Evolutionary conservation across 2,888 invertebrate genomes (phyloP).

Genomic region (Criorhina ranunculi): DNA sequence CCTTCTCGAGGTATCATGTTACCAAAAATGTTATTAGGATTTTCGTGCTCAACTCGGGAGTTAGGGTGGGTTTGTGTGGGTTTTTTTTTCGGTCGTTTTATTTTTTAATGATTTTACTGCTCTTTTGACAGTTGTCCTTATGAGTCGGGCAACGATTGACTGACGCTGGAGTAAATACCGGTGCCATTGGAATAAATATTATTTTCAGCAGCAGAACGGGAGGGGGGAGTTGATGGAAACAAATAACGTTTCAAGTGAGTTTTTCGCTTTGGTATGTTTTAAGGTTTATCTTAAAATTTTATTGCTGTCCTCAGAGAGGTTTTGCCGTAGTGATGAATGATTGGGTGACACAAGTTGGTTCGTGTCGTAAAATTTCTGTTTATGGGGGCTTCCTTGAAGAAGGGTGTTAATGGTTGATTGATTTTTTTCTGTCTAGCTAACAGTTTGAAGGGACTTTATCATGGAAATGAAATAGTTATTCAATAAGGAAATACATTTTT

Average conservation of each 20-base stretch:
- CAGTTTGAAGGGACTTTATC: no score
- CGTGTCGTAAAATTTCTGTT: constrained; percentile 12
- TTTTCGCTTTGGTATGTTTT: constrained; percentile 50
- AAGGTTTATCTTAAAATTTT: constrained; percentile 59
- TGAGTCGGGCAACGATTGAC: constrained; percentile 72
- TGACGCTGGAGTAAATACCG: constrained; percentile 72
- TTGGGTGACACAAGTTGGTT: constrained; percentile 48
- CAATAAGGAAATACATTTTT: no score
- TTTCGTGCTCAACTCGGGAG: constrained; percentile 42
- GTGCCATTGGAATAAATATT: constrained; percentile 65
- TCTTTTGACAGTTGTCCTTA: constrained; percentile 76
- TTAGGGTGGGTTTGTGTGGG: constrained; percentile 41
- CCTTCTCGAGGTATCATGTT: constrained; percentile 74
- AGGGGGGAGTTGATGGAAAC: constrained; percentile 43
- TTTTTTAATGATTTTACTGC: constrained; percentile 77
- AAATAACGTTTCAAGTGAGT: constrained; percentile 61
- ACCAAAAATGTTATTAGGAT: constrained; percentile 76
- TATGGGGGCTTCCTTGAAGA: constrained; percentile 15
- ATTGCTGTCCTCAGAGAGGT: constrained; percentile 43
- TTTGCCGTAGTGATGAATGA: constrained; percentile 60
- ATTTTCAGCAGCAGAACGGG: constrained; percentile 12
- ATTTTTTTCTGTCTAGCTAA: constrained; percentile 15
- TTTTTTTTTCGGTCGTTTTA: constrained; percentile 40
- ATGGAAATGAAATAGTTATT: no score
- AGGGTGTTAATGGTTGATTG: constrained; percentile 54